Percentiles rank a stretch among this genome's conserved stretches.
Conservation (phyloP, 30 jellyfish, hydroid and myxozoan species). For the Cassiopea xamachana region DNA sequence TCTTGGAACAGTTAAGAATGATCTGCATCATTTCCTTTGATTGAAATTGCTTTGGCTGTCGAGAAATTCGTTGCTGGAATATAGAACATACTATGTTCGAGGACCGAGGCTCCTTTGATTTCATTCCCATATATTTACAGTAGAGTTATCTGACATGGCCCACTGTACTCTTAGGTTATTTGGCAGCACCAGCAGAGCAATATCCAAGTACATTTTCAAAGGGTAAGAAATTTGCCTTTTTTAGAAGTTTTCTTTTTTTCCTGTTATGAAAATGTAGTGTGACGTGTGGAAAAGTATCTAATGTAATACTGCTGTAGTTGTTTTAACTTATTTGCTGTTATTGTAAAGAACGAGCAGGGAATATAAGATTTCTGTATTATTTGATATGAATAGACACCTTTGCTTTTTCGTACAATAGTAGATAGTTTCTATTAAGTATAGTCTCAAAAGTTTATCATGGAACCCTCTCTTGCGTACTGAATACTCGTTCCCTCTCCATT, state of each 20-base stretch:
- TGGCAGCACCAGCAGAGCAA: slow-evolving; percentile 23
- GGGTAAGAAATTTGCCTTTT: not conserved
- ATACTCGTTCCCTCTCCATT: too few relatives aligned
- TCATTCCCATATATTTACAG: not conserved
- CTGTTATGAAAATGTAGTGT: not conserved
- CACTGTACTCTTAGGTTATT: not conserved
- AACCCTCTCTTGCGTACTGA: not conserved
- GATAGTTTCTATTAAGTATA: too few relatives aligned
- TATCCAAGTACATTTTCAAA: slow-evolving; percentile 21
- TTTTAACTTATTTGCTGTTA: not conserved
- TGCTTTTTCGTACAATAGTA: too few relatives aligned
- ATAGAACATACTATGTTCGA: too few relatives aligned
- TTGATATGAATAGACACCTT: not conserved
- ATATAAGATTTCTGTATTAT: not conserved
- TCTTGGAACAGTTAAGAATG: too few relatives aligned
- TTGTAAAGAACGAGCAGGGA: slow-evolving; percentile 1
- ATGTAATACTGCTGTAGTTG: not conserved
- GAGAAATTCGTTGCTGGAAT: too few relatives aligned
- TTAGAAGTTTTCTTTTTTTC: too few relatives aligned
- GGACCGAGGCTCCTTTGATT: not conserved
- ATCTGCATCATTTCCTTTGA: too few relatives aligned
- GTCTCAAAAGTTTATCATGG: not conserved
- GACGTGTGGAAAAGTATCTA: not conserved
- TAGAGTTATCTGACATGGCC: not conserved
- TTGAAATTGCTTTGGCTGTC: too few relatives aligned